Conservation (phyloP, 35 echinoderm and acorn worm species). For the Apostichopus japonicus region DNA sequence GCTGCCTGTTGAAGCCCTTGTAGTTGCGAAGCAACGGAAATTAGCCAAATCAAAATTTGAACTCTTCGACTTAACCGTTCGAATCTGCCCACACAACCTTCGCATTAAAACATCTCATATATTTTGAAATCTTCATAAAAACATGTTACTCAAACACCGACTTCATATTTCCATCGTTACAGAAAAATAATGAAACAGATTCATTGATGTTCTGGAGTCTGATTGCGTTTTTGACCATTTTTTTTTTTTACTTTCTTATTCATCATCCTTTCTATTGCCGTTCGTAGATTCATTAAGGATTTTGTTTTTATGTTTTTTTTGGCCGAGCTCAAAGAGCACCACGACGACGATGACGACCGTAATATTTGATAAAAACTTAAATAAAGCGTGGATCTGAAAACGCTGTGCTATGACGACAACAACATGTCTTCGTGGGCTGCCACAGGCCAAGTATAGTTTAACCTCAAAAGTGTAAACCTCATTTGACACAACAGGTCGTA, state of each 20-base stretch:
- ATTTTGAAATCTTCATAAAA: neutral
- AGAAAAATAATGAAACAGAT: neutral
- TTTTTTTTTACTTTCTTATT: no score
- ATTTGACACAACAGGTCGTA: constrained; percentile 41
- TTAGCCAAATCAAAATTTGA: constrained; percentile 1
- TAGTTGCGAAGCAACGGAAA: neutral
- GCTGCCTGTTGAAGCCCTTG: neutral
- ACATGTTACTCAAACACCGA: neutral
- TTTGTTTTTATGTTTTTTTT: neutral
- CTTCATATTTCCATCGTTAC: constrained; percentile 1
- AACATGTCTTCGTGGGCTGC: neutral
- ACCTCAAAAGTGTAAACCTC: constrained; percentile 39
- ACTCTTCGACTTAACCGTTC: neutral
- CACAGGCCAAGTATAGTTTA: constrained; percentile 6
- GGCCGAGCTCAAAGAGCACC: neutral
- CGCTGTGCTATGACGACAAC: no score
- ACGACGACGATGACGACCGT: no score
- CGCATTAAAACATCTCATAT: neutral
- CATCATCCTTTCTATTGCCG: neutral
- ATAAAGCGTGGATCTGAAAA: no score
- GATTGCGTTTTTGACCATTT: neutral
- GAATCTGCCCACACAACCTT: neutral
- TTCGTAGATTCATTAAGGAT: neutral
- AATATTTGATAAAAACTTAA: no score
- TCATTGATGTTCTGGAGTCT: neutral